Conservation (phyloP, 1,140 invertebrate species). For the Anoplophora glabripennis region DNA sequence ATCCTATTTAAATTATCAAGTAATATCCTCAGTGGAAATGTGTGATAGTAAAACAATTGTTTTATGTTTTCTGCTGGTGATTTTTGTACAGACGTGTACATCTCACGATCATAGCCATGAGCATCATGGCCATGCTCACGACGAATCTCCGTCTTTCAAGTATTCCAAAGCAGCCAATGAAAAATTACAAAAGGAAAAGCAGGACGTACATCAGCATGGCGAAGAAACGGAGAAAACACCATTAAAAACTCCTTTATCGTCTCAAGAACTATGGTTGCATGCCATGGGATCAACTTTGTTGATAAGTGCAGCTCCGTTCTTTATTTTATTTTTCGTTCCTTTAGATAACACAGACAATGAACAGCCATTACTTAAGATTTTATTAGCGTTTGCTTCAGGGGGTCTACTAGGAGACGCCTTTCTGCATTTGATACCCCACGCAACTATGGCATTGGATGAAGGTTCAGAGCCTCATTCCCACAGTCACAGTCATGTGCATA, state of each 20-base stretch:
- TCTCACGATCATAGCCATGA: slow-evolving; percentile 24
- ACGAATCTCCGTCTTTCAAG: slow-evolving; percentile 67
- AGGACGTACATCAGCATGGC: slow-evolving; percentile 43
- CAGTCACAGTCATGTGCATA: slow-evolving; percentile 53
- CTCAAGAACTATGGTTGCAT: slow-evolving; percentile 68
- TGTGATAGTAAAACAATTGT: neutral
- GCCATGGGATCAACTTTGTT: slow-evolving; percentile 85
- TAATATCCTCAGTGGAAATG: neutral
- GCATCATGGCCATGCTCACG: slow-evolving; percentile 42
- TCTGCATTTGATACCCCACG: slow-evolving; percentile 94
- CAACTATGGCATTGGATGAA: slow-evolving; percentile 66
- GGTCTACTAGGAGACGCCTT: slow-evolving; percentile 95
- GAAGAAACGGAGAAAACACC: slow-evolving; percentile 39
- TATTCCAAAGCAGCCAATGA: slow-evolving; percentile 73
- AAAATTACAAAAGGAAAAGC: slow-evolving; percentile 38
- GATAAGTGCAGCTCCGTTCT: slow-evolving; percentile 91
- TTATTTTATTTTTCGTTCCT: slow-evolving; percentile 92
- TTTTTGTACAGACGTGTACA: neutral
- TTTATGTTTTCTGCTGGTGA: neutral
- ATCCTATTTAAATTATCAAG: neutral
- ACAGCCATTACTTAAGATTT: slow-evolving; percentile 80
- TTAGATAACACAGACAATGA: slow-evolving; percentile 82
- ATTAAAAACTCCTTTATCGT: slow-evolving; percentile 21
- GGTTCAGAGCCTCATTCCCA: slow-evolving; percentile 55
- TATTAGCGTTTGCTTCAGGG: slow-evolving; percentile 92